Percentiles rank a stretch among this genome's conserved stretches.
Conservation (phyloP, 2,888 invertebrate genomes). For the Lasioglossum vierecki region DNA sequence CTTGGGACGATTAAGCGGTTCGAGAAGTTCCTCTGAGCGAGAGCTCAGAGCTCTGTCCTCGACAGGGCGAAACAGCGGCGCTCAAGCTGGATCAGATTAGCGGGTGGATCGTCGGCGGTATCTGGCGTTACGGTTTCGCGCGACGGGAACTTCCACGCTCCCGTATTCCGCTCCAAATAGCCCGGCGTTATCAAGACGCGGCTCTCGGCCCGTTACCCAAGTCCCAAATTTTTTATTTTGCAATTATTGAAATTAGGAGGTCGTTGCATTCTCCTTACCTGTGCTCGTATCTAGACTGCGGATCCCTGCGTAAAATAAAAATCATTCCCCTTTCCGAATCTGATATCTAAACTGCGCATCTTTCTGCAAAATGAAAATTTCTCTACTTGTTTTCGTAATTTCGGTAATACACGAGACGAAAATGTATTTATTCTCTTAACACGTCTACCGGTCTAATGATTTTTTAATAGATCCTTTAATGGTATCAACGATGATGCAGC, state of each 20-base stretch:
- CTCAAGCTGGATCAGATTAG: constrained; percentile 42
- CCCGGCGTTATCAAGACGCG: constrained; percentile 62
- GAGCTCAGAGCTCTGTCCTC: constrained; percentile 2
- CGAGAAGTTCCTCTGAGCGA: neutral
- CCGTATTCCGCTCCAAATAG: constrained; percentile 23
- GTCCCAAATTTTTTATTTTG: neutral
- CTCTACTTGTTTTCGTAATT: neutral
- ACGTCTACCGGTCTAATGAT: too few species aligned
- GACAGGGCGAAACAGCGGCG: constrained; percentile 1
- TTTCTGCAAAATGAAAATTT: neutral
- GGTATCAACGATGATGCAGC: too few species aligned
- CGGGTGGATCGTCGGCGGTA: constrained; percentile 25
- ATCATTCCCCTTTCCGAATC: too few species aligned
- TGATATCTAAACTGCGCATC: neutral
- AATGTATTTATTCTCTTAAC: too few species aligned
- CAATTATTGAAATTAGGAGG: neutral
- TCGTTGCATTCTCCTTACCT: neutral
- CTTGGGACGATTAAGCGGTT: neutral
- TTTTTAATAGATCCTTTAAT: too few species aligned
- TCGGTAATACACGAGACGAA: too few species aligned
- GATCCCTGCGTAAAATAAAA: neutral
- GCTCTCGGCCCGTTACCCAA: constrained; percentile 67
- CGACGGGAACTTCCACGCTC: constrained; percentile 5
- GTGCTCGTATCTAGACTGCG: neutral
- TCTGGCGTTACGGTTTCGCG: constrained; percentile 34